Percentiles rank a stretch among this genome's conserved stretches.
These are phyloP conservation scores for Bucco capensis DNA, from an alignment of 2,113 vertebrate genomes.

Conservation along the genomic window DNA sequence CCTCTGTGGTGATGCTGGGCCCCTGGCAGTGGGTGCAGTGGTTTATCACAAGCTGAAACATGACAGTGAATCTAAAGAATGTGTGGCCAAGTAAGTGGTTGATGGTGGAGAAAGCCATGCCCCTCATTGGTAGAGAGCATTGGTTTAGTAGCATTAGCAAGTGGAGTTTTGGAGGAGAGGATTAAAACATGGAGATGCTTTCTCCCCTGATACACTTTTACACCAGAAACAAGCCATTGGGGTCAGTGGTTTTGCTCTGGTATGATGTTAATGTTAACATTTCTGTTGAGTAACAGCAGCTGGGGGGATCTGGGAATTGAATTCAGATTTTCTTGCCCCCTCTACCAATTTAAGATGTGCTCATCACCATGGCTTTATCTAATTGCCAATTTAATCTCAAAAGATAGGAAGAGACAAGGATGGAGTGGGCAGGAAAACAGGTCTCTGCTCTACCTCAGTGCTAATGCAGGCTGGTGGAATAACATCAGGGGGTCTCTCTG, in stretches of 20 bases:
- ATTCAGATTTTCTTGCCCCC: not conserved
- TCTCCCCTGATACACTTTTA: not conserved
- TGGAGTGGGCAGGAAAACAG: not conserved
- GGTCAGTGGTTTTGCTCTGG: not conserved
- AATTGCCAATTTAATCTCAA: not conserved
- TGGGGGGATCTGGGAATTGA: not conserved
- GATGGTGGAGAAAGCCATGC: not conserved
- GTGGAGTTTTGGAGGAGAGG: not conserved
- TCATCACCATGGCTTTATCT: not conserved
- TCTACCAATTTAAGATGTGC: not conserved
- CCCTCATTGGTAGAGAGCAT: not conserved
- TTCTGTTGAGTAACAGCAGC: not conserved
- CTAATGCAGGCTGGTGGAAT: not conserved
- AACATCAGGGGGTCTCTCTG: not conserved
- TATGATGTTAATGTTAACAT: not conserved
- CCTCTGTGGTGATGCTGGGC: conserved; percentile 93
- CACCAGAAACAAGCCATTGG: not conserved
- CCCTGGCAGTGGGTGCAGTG: conserved; percentile 89
- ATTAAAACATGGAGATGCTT: not conserved
- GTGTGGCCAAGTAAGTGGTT: conserved; percentile 82
- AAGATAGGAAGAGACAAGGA: not conserved
- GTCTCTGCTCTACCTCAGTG: not conserved
- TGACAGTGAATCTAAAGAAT: conserved; percentile 84
- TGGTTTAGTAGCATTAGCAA: not conserved
- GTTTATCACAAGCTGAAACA: conserved; percentile 88